A percentile compares a stretch with the other conserved stretches of the same genome.
Evolutionary conservation across 2,113 vertebrate genomes (phyloP).

Genomic region (Ailuropoda melanoleuca): DNA sequence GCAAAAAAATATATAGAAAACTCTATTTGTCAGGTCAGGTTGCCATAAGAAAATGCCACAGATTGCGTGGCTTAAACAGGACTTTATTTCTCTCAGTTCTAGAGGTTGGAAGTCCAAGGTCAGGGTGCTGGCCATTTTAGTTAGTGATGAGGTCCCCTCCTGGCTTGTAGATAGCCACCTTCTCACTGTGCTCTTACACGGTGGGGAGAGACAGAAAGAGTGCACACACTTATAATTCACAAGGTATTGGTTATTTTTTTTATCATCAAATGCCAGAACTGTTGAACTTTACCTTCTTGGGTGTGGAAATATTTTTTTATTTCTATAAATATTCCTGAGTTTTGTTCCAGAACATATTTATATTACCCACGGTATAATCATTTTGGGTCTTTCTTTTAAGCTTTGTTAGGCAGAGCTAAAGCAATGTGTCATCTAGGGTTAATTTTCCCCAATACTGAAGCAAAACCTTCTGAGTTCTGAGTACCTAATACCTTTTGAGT

Average conservation of each 20-base stretch:
- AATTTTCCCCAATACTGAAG: not conserved
- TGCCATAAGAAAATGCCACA: not conserved
- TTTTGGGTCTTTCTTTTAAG: not conserved
- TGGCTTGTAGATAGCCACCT: not conserved
- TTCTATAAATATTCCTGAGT: not conserved
- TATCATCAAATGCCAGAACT: not conserved
- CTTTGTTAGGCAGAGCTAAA: not conserved
- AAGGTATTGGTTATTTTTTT: not conserved
- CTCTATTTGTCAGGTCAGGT: not conserved
- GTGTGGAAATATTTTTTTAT: not conserved
- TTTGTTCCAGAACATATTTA: not conserved
- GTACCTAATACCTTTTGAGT: not conserved
- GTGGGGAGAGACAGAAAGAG: not conserved
- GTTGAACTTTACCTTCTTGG: not conserved
- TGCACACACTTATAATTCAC: not conserved
- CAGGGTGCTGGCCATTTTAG: not conserved
- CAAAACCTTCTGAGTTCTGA: not conserved
- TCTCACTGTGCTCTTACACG: not conserved
- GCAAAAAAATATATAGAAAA: not conserved
- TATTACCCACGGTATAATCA: not conserved
- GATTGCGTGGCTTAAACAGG: not conserved
- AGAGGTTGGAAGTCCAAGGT: not conserved
- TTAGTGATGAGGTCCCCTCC: not conserved
- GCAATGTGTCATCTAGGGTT: not conserved
- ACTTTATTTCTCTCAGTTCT: not conserved